These are phyloP conservation scores for Ceyx cyanopectus DNA, from an alignment of 2,113 vertebrate genomes.

Conservation along the genomic window DNA sequence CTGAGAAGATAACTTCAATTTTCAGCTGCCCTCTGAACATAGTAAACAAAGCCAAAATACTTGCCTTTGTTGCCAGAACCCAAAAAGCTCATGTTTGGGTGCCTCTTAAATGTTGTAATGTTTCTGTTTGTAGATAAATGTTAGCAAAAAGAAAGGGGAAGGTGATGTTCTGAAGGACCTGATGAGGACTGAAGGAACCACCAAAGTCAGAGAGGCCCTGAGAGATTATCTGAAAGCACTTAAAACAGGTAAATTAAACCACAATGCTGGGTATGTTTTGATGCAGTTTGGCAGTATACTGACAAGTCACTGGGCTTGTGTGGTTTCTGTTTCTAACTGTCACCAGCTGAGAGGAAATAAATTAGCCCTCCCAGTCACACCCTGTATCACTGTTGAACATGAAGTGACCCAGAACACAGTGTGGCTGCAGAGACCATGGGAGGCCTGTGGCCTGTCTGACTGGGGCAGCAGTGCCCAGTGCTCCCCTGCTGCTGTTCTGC, in stretches of 20 bases:
- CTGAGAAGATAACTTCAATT: background rate
- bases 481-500: background rate
- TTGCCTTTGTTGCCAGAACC: background rate
- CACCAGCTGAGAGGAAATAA: background rate
- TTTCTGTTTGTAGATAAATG: conserved; percentile 69
- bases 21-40: conserved; percentile 4
- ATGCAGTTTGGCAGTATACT: accelerated
- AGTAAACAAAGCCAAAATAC: background rate
- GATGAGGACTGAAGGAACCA: conserved; percentile 73
- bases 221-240: conserved; percentile 77
- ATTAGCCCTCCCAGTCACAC: background rate
- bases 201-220: conserved; percentile 76
- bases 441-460: background rate
- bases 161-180: conserved; percentile 74
- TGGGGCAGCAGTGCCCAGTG: accelerated
- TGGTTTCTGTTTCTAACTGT: background rate
- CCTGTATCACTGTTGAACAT: accelerated
- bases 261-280: accelerated
- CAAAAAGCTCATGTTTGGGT: background rate
- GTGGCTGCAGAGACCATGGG: accelerated
- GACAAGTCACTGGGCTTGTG: background rate
- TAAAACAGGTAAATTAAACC: conserved; percentile 62
- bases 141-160: conserved; percentile 79
- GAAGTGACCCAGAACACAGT: accelerated
- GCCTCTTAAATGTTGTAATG: background rate